Evolutionary conservation across 2,888 invertebrate species (phyloP).

Genomic region (Papilio protenor): DNA sequence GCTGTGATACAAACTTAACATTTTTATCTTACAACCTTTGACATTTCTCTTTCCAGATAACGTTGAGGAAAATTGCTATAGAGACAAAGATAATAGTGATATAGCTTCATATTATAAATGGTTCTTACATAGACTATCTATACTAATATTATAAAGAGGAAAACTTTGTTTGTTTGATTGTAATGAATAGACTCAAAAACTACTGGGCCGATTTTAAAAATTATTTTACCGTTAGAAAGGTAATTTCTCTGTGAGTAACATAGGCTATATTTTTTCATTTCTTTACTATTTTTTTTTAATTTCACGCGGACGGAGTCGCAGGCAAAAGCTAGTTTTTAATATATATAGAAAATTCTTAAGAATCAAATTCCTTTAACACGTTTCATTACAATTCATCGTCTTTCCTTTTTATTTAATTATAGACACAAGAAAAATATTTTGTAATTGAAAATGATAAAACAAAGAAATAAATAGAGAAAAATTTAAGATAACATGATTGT

Average conservation of each 20-base stretch:
- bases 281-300: too few species aligned
- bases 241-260: too few species aligned
- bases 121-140: too few species aligned
- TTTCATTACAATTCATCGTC: not conserved
- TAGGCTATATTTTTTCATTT: too few species aligned
- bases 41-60: constrained; percentile 19
- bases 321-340: too few species aligned
- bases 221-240: too few species aligned
- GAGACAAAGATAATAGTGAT: constrained; percentile 17
- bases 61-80: constrained; percentile 4
- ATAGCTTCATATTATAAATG: not conserved
- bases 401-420: not conserved
- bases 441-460: not conserved
- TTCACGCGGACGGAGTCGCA: too few species aligned
- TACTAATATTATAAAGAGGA: too few species aligned
- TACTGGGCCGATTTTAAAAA: too few species aligned
- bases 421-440: not conserved
- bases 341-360: not conserved
- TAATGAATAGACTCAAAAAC: too few species aligned
- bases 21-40: constrained; percentile 20
- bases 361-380: not conserved
- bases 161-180: too few species aligned
- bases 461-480: not conserved
- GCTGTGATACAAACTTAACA: not conserved
- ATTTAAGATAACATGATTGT: not conserved